Conservation (phyloP, 64 coral and sea anemone species). For the Actinia tenebrosa region DNA sequence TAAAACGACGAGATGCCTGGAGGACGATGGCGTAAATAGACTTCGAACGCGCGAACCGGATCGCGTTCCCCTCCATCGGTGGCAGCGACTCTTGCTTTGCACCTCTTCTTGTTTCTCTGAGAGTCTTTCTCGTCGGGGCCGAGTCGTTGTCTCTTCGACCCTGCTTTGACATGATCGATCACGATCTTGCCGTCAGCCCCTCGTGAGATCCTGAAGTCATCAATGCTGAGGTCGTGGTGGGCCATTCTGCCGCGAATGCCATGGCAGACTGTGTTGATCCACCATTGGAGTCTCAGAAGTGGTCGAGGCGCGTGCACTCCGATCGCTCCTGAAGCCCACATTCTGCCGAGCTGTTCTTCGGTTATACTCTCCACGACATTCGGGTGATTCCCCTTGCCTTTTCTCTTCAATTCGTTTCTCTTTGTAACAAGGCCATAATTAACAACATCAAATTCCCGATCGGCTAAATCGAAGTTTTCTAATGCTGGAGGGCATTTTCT, state of each 20-base stretch:
- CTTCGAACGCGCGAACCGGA: constrained; percentile 94
- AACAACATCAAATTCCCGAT: constrained; percentile 95
- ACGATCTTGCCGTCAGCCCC: constrained; percentile 90
- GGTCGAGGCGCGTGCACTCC: constrained; percentile 90
- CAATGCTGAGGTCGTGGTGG: constrained; percentile 92
- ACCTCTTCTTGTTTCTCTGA: constrained; percentile 84
- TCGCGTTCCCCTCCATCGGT: constrained; percentile 96
- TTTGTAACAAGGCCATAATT: constrained; percentile 97
- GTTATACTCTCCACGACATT: constrained; percentile 98
- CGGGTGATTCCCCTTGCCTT: constrained; percentile 97
- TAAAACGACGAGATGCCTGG: constrained; percentile 99
- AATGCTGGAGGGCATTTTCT: constrained; percentile 92
- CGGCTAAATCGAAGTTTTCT: constrained; percentile 97
- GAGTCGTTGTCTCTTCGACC: constrained; percentile 67
- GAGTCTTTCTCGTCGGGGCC: constrained; percentile 92
- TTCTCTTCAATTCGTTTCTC: constrained; percentile 94
- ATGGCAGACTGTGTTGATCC: constrained; percentile 95
- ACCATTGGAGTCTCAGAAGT: constrained; percentile 86
- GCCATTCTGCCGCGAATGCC: constrained; percentile 97
- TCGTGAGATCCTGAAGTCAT: constrained; percentile 96
- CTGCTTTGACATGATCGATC: constrained; percentile 92
- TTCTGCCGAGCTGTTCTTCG: constrained; percentile 94
- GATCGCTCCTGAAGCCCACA: constrained; percentile 98
- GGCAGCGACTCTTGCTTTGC: constrained; percentile 86
- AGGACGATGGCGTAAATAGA: constrained; percentile 88